Conservation (phyloP, 2,113 vertebrate genomes). For the Fulica atra region DNA sequence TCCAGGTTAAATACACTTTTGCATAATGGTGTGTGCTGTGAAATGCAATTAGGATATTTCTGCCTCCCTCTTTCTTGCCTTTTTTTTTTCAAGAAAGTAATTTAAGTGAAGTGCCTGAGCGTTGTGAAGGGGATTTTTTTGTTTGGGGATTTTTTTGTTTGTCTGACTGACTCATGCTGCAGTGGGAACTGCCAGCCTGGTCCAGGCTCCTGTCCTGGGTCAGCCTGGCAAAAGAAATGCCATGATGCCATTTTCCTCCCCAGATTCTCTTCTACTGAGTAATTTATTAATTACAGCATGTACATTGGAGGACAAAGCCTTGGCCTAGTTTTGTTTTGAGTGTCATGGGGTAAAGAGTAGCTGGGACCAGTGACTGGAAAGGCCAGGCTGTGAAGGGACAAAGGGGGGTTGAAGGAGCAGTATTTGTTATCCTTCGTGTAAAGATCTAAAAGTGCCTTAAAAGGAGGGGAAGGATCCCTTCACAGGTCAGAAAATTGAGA, state of each 20-base stretch:
- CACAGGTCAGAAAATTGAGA: neutral
- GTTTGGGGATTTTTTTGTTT: neutral
- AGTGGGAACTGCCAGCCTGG: neutral
- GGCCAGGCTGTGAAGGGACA: neutral
- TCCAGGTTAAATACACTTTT: neutral
- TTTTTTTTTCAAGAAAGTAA: neutral
- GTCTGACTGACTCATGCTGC: neutral
- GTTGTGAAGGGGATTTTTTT: neutral
- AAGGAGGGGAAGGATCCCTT: neutral
- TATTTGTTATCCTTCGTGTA: rapidly evolving
- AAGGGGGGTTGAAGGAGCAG: neutral
- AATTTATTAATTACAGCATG: conserved; percentile 62
- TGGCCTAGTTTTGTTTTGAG: neutral
- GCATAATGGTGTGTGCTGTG: neutral
- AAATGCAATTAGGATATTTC: neutral
- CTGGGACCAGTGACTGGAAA: neutral
- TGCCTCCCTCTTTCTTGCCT: neutral
- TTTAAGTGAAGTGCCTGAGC: neutral
- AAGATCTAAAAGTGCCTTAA: rapidly evolving
- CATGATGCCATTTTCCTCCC: conserved; percentile 35
- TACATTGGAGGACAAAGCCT: conserved; percentile 32
- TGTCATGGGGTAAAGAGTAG: neutral
- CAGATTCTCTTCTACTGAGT: neutral
- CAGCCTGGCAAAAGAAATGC: conserved; percentile 47
- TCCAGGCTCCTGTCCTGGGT: neutral